Evolutionary conservation across 1,140 invertebrate species (phyloP), one percentile per base, ranked within the genome.

Genomic region (Megalopta genalis): DNA sequence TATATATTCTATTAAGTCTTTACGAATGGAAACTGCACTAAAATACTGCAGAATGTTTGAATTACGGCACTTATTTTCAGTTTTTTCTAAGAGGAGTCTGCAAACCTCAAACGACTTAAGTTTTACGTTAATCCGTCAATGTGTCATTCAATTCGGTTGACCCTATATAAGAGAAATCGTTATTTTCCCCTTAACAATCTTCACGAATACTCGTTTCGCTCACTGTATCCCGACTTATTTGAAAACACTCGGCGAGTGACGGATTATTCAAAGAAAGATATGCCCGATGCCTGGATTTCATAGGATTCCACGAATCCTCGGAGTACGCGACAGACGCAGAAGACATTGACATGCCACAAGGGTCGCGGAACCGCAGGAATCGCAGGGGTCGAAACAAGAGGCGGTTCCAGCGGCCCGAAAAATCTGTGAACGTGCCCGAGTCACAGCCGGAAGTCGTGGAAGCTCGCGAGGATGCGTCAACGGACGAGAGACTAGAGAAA

Each of bases 311-410:
- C 81, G 76, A 86, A 69, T 63, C 68, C 59, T 80, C 76, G 75
- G 88, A 82, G 68, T 88, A 90, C 89, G 68, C 77, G 18, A 89
- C 87, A 25, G 90, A 89, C 80, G 66, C 60, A 32, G 86, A 90
- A 77, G 87, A 87, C 27, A 63, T 60, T 59, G 85, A 21, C 52
- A 91, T 91, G 90, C 89, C 90, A n/a, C 86, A 90, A 46, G 83
- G 83, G 6, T 77, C 84, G 54, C 86, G 87, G 2, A 83, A 72
- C 54, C 87, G 90, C n/a, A 86, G 86, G 69, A 88, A 90, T 74
- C 90, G 88, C 32, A 73, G 77, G 16, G 87, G 84, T 32, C 85
- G 88, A 1, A 80, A 82, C 52, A 74, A 81, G 14, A 84, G 72
- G 39, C 63, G 69, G 0, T 27, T 32, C 18, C 85, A 83, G 12